Base-by-base conservation (phyloP, 2,888 invertebrate species). In the Melanophora roralis region DNA sequence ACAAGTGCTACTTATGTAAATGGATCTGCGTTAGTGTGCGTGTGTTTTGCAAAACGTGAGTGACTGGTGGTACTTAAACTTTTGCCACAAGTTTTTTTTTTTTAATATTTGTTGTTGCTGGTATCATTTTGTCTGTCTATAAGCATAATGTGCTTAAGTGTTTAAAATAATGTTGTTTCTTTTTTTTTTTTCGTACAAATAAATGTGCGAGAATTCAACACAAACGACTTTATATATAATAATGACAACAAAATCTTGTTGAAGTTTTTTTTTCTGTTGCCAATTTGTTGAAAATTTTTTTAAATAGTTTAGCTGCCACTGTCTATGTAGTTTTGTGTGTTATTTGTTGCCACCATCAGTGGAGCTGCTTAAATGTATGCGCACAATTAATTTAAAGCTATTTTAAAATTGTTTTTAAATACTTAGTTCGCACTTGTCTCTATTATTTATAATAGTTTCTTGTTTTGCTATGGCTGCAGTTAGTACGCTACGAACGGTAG, bases 351-450 rank as follows among this genome's bases (percentile, higher is more conserved):
- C 23, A 51, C 49, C 59, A 57, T n/a, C 60, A 71, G 6, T 5
- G 27, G 62, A 71, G 71, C 71, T 72, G 59, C 73, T 78, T 77
- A 81, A n/a, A 80, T 76, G 71, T 81, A 75, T 83, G 83, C 83
- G 79, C 82, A 81, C 82, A 84, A 83, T 84, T 84, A 82, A 82
- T 83, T 83, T 83, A 81, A 83, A 83, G 82, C 84, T 83, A 83
- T 84, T 84, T 83, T 74, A 81, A 83, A 79, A 67, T 74, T 78
- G 80, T 81, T 82, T n/a, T 82, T 72, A 83, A 82, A 82, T 81
- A 73, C 79, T 82, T 81, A 73, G 72, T 81, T 75, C 69, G 49
- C 78, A 78, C 62, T 72, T 73, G 76, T 67, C 43, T 69, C 45
- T 38, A 38, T 53, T 59, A 60, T 68, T 76, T 69, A 55, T 76